A percentile compares a stretch with the other conserved stretches of the same genome.
Conservation (phyloP, 2,113 vertebrate species). For the Opisthocomus hoazin region DNA sequence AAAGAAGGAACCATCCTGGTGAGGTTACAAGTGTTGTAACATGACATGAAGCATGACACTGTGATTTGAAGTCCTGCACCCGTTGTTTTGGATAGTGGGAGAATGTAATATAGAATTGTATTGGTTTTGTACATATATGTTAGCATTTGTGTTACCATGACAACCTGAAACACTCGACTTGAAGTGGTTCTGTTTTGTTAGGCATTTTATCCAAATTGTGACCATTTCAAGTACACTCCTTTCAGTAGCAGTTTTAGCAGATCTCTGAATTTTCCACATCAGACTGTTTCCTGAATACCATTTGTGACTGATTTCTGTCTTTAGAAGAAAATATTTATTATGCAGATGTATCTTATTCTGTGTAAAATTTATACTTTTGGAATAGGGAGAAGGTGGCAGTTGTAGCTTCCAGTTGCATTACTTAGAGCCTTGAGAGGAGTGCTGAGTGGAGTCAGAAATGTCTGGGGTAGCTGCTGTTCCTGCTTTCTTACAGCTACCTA, state of each 20-base stretch:
- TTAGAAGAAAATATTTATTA: neutral
- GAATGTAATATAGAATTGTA: neutral
- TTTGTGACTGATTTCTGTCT: neutral
- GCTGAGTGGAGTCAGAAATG: neutral
- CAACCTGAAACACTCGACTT: neutral
- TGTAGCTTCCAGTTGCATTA: neutral
- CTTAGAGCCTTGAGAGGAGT: neutral
- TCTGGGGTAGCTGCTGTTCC: neutral
- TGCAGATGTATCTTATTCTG: neutral
- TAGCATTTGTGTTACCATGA: neutral
- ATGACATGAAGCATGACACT: neutral
- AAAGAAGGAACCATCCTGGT: neutral
- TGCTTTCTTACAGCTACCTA: neutral
- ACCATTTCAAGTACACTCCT: neutral
- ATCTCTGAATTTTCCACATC: neutral
- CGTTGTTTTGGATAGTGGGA: neutral
- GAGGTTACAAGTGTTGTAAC: neutral
- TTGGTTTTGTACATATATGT: neutral
- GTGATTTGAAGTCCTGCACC: neutral
- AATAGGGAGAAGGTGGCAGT: neutral
- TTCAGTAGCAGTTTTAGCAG: neutral
- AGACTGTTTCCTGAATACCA: neutral
- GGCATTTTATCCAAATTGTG: neutral
- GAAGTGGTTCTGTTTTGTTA: neutral
- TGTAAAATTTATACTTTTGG: neutral